Evolutionary conservation across 2,888 invertebrate genomes (phyloP), one percentile per base, ranked within the genome.

Genomic region (Agrochola lota): DNA sequence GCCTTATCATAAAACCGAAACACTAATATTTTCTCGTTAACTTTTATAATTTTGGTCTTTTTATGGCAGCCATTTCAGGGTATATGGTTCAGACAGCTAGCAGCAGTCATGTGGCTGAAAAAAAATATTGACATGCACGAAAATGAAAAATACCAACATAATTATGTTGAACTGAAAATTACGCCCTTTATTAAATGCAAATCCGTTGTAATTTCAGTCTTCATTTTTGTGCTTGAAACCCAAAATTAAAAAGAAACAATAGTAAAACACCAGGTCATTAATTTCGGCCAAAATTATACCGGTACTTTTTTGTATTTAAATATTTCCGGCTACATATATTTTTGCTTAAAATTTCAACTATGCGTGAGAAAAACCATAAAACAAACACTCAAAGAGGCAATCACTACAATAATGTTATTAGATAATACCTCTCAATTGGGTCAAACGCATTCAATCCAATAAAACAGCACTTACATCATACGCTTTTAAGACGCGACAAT

Each of bases 341-440:
- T 35, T 49, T 23, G 11, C 17, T 63, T n/a, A 15, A 23, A 60
- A 86, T 7, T 71, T 17, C 23, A 74, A 74, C 78, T 71, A 72
- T 52, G 79, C 74, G 84, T 74, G 84, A 83, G 80, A 78, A 78
- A 30, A 8, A 62, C 6, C 1, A 17, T n/a, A 66, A 30, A 70
- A 66, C 23, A 69, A 69, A 74, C 11, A 17, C 9, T 49, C 30
- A 74, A 82, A 84, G 67, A 46, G 57, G 40, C 87, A 78, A 86
- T 83, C 68, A 52, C 60, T 23, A 66, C 75, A 77, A 63, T 84
- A 79, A 77, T 69, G 77, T 78, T 84, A 88, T 84, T 87, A 84
- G 80, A 86, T 87, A 85, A 85, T 78, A 69, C 78, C 77, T 52
- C 35, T 78, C 81, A 89, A 89, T 86, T 88, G 89, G 79, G 75